phyloP scores from a whole-genome alignment of 2,797 vertebrate species.

The Phrynocephalus guinanensis region DNA sequence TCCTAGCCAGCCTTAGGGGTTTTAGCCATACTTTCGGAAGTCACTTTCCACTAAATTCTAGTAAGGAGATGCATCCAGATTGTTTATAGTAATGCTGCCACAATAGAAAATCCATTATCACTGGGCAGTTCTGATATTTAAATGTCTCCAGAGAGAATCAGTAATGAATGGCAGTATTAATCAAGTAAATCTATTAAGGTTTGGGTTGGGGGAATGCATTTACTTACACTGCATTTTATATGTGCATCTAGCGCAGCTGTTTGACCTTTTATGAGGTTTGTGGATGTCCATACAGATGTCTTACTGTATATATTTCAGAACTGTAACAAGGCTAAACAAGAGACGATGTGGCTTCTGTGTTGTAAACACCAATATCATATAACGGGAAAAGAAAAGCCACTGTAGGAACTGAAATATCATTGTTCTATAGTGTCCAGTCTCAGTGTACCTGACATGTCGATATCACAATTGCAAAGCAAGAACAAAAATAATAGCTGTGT shows the following conservation, averaged over 20 bases:
- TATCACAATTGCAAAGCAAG: constrained; percentile 65
- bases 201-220: neutral
- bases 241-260: constrained; percentile 15
- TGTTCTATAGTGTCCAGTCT: constrained; percentile 55
- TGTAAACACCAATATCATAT: constrained; percentile 23
- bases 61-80: neutral
- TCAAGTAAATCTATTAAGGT: neutral
- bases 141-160: neutral
- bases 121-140: neutral
- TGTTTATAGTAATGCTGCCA: neutral
- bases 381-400: constrained; percentile 49
- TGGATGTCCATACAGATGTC: constrained; percentile 54
- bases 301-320: constrained; percentile 40
- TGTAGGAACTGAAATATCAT: constrained; percentile 47
- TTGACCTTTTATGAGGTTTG: constrained; percentile 50
- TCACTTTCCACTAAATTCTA: too few species aligned
- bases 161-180: neutral
- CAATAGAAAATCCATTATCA: neutral
- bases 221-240: neutral
- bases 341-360: constrained; percentile 51
- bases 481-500: constrained; percentile 66
- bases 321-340: constrained; percentile 42
- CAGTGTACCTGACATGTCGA: constrained; percentile 62
- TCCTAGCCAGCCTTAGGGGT: too few species aligned
- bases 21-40: too few species aligned